A percentile compares a stretch with the other conserved stretches of the same genome.
These are phyloP conservation scores for Myiagra hebetior DNA, from an alignment of 2,113 vertebrate species.

Conservation along the genomic window DNA sequence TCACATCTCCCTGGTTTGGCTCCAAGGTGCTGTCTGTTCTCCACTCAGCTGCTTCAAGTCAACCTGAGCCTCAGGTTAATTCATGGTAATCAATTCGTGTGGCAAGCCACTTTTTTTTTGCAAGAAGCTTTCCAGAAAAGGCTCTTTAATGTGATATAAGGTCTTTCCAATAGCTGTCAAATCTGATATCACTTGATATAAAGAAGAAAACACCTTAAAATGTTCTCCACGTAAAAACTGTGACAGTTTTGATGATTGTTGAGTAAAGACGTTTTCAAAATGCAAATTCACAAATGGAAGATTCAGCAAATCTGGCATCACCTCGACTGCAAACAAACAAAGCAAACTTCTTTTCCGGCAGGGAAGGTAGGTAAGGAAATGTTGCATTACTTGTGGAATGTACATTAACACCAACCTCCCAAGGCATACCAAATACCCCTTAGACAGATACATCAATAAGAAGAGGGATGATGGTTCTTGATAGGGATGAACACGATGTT, in stretches of 20 bases:
- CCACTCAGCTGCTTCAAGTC: background rate
- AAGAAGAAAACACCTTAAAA: background rate
- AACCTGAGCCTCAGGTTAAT: background rate
- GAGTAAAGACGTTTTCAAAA: background rate
- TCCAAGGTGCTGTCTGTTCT: background rate
- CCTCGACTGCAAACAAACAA: background rate
- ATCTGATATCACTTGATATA: background rate
- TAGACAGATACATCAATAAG: background rate
- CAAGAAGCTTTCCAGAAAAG: background rate
- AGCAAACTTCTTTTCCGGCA: background rate
- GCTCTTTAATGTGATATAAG: background rate
- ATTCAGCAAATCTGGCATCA: background rate
- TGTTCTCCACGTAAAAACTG: background rate
- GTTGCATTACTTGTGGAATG: background rate
- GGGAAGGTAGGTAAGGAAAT: background rate
- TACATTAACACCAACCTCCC: background rate
- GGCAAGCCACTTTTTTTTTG: background rate
- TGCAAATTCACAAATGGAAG: background rate
- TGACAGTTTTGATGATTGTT: background rate
- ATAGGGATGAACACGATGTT: background rate
- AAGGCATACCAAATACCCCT: background rate
- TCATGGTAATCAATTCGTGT: background rate
- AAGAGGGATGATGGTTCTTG: background rate
- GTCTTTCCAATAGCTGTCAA: background rate
- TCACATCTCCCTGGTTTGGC: background rate